Conservation (phyloP, 2,113 vertebrate species). For the Calyptomena viridis region DNA sequence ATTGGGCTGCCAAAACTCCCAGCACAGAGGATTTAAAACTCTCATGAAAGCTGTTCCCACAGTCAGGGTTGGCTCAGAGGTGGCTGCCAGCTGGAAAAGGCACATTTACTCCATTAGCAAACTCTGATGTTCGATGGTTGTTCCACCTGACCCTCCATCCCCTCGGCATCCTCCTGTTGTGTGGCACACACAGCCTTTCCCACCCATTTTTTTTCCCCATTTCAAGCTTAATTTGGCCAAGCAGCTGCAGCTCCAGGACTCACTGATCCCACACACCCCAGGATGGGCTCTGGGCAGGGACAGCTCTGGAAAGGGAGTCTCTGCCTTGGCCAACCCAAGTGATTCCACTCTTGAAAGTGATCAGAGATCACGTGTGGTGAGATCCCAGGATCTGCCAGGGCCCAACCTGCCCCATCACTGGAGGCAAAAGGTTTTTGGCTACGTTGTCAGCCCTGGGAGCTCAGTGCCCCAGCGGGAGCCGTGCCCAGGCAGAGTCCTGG, state of each 20-base stretch:
- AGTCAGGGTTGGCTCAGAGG: not conserved
- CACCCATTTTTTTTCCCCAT: not conserved
- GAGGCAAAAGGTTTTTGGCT: not conserved
- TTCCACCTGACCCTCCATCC: not conserved
- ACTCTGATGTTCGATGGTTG: not conserved
- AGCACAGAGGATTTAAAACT: not conserved
- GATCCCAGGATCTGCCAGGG: not conserved
- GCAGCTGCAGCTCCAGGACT: not conserved
- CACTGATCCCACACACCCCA: not conserved
- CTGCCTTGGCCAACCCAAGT: fast-evolving
- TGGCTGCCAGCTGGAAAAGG: not conserved
- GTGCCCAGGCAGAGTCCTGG: not conserved
- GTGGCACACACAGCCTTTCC: not conserved
- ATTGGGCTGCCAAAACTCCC: not conserved
- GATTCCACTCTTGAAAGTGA: not conserved
- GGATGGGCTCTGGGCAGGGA: not conserved
- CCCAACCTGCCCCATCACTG: not conserved
- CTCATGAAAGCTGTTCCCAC: not conserved
- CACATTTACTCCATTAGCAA: not conserved
- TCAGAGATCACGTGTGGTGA: fast-evolving
- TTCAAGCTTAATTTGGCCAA: not conserved
- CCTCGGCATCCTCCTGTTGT: not conserved
- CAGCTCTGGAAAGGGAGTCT: not conserved
- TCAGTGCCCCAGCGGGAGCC: not conserved
- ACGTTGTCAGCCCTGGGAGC: fast-evolving